Evolutionary conservation across 2,113 vertebrate species (phyloP), one percentile per base, ranked within the genome.

Genomic region (Atlantisia rogersi): DNA sequence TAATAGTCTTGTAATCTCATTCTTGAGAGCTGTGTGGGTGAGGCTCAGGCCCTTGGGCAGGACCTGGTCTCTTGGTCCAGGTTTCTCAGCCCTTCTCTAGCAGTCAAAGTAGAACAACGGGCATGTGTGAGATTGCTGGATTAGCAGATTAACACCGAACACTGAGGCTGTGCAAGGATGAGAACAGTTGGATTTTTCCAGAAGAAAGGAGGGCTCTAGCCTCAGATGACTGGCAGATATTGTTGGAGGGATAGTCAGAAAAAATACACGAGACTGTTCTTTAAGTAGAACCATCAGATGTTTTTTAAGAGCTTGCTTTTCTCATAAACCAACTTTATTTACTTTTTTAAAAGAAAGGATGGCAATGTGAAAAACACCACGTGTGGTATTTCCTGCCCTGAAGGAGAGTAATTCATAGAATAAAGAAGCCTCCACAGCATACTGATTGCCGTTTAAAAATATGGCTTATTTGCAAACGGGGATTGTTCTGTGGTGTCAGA

Each of bases 221-320:
- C 48, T 84, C 28, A 35, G 63, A 75, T 92, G 44, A 21, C 12
- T 63, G n/a, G 31, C 40, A 83, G 78, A 39, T 39, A 26, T 9
- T 59, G 9, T 2, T 70, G 29, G 40, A 86, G 31, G 13, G 13
- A 13, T 2, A 75, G 48, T 35, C 4, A 40, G 28, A 32, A 74
- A 48, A 88, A 80, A 9, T 10, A 5, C 2, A 24, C 0, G 1
- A 32, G 42, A 11, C 29, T 64, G 0, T 59, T 80, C 44, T 35
- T 80, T 60, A 28, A 48, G 31, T 10, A 10, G n/a, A 29, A 18
- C 35, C 14, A 8, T 39, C 28, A 32, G 42, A 11, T 35, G 18
- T 68, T 79, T 76, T 78, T 80, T n/a, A 79, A 53, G 8, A 68
- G 5, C 15, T 25, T n/a, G 2, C 29, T 88, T 88, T 80, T 42